Conservation (phyloP, 2,888 invertebrate genomes). For the Philereme vetulata region DNA sequence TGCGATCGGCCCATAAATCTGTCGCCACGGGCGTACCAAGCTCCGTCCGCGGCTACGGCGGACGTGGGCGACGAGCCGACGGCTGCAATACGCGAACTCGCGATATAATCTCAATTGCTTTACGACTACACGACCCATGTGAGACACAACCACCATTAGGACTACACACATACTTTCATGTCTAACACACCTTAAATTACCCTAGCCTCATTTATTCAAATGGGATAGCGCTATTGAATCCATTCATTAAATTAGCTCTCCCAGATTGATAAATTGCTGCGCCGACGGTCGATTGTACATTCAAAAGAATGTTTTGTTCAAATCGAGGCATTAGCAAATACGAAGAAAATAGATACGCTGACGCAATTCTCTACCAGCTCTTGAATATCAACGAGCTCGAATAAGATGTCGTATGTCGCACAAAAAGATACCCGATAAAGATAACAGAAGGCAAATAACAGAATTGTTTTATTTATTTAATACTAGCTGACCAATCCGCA, state of each 20-base stretch:
- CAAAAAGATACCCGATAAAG: conserved; percentile 37
- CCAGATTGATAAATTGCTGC: conserved; percentile 28
- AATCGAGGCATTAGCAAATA: conserved; percentile 32
- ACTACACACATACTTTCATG: conserved; percentile 20
- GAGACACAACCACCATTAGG: conserved; percentile 18
- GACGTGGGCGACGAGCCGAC: conserved; percentile 43
- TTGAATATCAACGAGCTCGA: conserved; percentile 41
- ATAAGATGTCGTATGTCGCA: conserved; percentile 41
- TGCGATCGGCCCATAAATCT: conserved; percentile 72
- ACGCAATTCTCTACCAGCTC: conserved; percentile 40
- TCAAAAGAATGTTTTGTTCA: conserved; percentile 35
- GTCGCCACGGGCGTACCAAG: conserved; percentile 52
- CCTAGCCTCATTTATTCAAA: conserved; percentile 27
- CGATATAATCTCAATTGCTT: conserved; percentile 50
- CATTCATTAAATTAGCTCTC: conserved; percentile 28
- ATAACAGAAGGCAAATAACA: conserved; percentile 32
- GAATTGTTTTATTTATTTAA: conserved; percentile 40
- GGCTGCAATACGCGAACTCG: conserved; percentile 44
- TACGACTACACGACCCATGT: conserved; percentile 39
- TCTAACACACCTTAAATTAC: conserved; percentile 21
- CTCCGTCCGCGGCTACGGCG: conserved; percentile 35
- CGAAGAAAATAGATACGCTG: conserved; percentile 40
- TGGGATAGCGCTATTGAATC: conserved; percentile 26
- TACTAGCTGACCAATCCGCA: no score
- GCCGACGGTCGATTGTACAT: conserved; percentile 20